A percentile compares a stretch with the other conserved stretches of the same genome.
These are phyloP conservation scores for Chlamydotis undulata DNA, from an alignment of 2,113 vertebrate genomes.

Conservation along the genomic window DNA sequence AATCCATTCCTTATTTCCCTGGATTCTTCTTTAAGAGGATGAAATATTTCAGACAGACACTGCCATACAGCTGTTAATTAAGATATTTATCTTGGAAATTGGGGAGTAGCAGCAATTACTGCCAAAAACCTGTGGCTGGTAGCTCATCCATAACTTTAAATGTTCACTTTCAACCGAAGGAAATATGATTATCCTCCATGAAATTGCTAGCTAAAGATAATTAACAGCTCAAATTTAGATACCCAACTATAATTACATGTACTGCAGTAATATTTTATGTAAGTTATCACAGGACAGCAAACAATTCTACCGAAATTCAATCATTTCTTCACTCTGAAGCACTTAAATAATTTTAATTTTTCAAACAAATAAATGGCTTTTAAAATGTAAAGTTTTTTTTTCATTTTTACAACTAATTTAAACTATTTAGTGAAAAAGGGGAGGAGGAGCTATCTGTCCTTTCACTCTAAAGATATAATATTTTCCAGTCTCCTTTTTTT, in stretches of 20 bases:
- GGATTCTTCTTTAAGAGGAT: slow-evolving; percentile 5
- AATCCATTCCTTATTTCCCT: slow-evolving; percentile 4
- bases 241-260: slow-evolving; percentile 30
- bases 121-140: slow-evolving; percentile 20
- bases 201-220: slow-evolving; percentile 67
- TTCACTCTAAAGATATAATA: neutral
- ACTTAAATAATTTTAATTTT: neutral
- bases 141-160: slow-evolving; percentile 55
- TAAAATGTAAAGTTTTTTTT: neutral
- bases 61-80: slow-evolving; percentile 51
- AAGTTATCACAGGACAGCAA: slow-evolving; percentile 19
- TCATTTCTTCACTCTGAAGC: neutral
- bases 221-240: slow-evolving; percentile 54
- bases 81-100: slow-evolving; percentile 64
- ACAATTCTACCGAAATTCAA: slow-evolving; percentile 15
- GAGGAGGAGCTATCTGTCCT: neutral
- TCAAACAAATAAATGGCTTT: neutral
- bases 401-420: neutral
- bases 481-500: neutral
- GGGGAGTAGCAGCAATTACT: slow-evolving; percentile 34
- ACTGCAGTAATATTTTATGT: slow-evolving; percentile 22
- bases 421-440: neutral
- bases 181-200: slow-evolving; percentile 56
- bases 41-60: slow-evolving; percentile 13
- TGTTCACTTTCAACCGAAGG: slow-evolving; percentile 46